Base-by-base conservation (phyloP, 2,888 invertebrate genomes). In the Disparrhopalites patrizii region DNA sequence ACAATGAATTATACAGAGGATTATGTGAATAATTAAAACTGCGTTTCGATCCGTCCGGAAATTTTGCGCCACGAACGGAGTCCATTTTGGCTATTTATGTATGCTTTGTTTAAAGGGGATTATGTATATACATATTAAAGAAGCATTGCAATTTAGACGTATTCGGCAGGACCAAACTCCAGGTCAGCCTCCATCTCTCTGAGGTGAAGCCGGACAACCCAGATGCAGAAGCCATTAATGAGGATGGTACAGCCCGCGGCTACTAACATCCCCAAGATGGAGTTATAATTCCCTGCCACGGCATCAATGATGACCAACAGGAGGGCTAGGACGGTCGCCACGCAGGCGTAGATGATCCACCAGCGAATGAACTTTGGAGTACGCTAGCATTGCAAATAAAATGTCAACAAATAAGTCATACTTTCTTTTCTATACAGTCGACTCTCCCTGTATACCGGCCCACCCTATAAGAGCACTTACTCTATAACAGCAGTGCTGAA, bases 161-260 rank as follows among this genome's bases (percentile, higher is more conserved):
- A n/a, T n/a, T n/a, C n/a, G n/a, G n/a, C n/a, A n/a, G n/a, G n/a
- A n/a, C n/a, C n/a, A n/a, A n/a, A n/a, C n/a, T n/a, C n/a, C n/a
- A n/a, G n/a, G n/a, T n/a, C n/a, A n/a, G n/a, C n/a, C n/a, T 43
- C 43, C 8, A 43, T 43, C n/a, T 43, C 43, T 20, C 43, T 43
- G n/a, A 43, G 20, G 20, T 43, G 43, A 4, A 43, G 15, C n/a
- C 20, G 43, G n/a, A 43, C 43, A 15, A 43, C 43, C 43, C 43
- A 43, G 20, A 43, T 43, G 20, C 43, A 43, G 43, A 43, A 43
- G 8, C 43, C 43, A 15, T 43, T 43, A 20, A 43, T 5, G 7
- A 43, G 43, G 43, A 43, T 43, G 43, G 43, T 43, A n/a, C 15
- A 43, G 8, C 5, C 5, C 4, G 43, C 43, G n/a, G 8, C n/a